phyloP scores from a whole-genome alignment of 2,113 vertebrate genomes.

The Muntiacus reevesi region DNA sequence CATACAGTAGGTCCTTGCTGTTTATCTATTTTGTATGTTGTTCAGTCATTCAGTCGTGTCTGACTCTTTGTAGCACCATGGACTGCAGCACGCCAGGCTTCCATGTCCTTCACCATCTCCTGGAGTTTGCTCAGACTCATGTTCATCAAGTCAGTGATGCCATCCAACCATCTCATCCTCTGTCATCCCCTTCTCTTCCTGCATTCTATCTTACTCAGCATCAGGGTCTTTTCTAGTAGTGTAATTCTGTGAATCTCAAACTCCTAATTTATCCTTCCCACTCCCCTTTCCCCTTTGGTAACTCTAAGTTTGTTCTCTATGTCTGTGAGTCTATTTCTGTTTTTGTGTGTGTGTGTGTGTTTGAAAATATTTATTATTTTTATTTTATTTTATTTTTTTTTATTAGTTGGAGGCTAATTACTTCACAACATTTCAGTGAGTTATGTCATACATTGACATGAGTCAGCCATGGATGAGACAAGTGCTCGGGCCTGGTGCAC shows the following conservation, averaged over 20 bases:
- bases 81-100: background rate
- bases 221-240: background rate
- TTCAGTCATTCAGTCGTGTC: rapidly evolving
- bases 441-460: no score
- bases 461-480: no score
- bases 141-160: background rate
- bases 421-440: no score
- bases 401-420: no score
- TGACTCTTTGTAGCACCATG: background rate
- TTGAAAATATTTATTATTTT: no score
- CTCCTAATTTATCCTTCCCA: background rate
- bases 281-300: background rate
- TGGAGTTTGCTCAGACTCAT: background rate
- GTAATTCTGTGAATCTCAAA: background rate
- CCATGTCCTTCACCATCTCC: background rate
- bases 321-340: background rate
- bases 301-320: background rate
- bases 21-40: background rate
- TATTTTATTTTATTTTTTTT: no score
- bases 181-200: background rate
- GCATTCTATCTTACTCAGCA: background rate
- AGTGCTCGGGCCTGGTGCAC: no score
- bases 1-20: background rate
- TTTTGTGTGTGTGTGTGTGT: no score
- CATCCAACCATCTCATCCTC: background rate